Evolutionary conservation across 2,888 invertebrate genomes (phyloP).

Genomic region (Frankliniella intonsa): DNA sequence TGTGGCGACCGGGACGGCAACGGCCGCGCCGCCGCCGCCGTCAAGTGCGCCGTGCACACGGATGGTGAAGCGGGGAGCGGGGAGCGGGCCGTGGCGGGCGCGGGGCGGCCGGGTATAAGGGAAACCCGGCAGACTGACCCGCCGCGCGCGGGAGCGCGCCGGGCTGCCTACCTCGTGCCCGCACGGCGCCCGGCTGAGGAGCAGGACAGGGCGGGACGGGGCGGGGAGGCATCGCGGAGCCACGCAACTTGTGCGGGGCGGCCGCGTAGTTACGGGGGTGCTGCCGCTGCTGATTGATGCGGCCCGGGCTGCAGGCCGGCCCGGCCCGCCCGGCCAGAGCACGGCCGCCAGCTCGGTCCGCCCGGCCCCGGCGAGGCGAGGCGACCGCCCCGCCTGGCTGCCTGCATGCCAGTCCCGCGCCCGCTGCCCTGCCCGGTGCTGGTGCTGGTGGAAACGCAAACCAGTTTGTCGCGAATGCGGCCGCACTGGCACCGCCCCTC

Average conservation of each 20-base stretch:
- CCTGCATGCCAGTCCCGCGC: too few relatives aligned
- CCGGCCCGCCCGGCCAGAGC: background rate
- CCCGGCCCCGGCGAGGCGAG: background rate
- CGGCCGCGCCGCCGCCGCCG: background rate
- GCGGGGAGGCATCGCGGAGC: too few relatives aligned
- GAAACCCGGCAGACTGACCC: background rate
- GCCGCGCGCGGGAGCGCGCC: background rate
- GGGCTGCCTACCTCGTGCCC: background rate
- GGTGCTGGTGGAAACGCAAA: conserved; percentile 24
- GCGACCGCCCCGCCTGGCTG: background rate
- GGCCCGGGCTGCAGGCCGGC: too few relatives aligned
- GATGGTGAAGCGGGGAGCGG: background rate
- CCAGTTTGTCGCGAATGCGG: conserved; percentile 25
- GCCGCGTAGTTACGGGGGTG: too few relatives aligned
- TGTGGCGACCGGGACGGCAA: background rate
- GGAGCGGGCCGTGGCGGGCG: background rate
- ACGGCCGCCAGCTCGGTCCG: background rate
- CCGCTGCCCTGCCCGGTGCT: background rate
- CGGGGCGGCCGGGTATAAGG: background rate
- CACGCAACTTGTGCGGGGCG: too few relatives aligned
- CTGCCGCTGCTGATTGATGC: too few relatives aligned
- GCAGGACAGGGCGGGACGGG: background rate
- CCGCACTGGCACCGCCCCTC: background rate
- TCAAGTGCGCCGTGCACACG: too few relatives aligned
- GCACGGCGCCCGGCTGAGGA: background rate